Conservation (phyloP, 1,140 invertebrate genomes). For the Diachasmimorpha longicaudata region DNA sequence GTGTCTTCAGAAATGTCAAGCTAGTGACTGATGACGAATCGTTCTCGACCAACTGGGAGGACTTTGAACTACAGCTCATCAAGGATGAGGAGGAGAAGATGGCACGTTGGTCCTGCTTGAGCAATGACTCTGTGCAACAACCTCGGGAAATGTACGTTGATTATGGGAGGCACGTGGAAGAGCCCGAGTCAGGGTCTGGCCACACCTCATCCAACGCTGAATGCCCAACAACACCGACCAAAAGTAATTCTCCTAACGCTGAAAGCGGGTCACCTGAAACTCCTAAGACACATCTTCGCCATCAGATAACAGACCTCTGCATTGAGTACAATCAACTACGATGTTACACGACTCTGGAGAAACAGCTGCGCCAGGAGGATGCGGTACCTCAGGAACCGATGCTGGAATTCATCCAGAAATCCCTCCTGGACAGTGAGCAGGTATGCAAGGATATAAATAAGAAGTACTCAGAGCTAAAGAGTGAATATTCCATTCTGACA, state of each 20-base stretch:
- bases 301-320: conserved; percentile 34
- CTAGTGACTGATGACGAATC: conserved; percentile 10
- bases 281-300: conserved; percentile 39
- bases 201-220: not conserved
- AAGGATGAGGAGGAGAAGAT: conserved; percentile 30
- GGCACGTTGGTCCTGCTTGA: conserved; percentile 9
- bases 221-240: not conserved
- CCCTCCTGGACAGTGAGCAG: conserved; percentile 21
- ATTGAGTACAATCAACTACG: conserved; percentile 37
- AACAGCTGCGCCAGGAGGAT: conserved; percentile 40
- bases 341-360: conserved; percentile 49
- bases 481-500: conserved; percentile 9
- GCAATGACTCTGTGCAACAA: conserved; percentile 13
- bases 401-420: conserved; percentile 21
- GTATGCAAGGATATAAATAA: conserved; percentile 25
- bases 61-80: conserved; percentile 48
- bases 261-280: conserved; percentile 36
- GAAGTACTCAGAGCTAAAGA: conserved; percentile 32
- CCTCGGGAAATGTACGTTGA: not conserved
- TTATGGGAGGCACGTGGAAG: conserved; percentile 22
- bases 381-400: not conserved
- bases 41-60: conserved; percentile 39
- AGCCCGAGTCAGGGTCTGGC: not conserved
- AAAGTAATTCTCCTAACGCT: not conserved
- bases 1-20: not conserved